A percentile compares a stretch with the other conserved stretches of the same genome.
Evolutionary conservation across 2,113 vertebrate genomes (phyloP).

Genomic region (Takifugu flavidus): DNA sequence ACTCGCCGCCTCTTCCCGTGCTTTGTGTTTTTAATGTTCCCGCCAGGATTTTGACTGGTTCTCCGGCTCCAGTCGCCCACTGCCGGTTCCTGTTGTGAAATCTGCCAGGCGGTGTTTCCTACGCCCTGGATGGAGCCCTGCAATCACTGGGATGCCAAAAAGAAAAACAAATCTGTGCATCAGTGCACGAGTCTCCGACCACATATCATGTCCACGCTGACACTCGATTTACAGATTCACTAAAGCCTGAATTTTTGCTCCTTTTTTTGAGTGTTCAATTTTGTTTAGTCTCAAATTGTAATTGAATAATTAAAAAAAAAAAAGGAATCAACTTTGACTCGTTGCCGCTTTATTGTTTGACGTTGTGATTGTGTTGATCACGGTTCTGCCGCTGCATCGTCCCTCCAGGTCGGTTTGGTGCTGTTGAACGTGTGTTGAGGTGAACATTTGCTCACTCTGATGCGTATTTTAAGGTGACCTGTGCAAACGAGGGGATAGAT

Average conservation of each 20-base stretch:
- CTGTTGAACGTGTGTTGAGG: conserved; percentile 5
- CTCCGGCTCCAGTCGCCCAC: conserved; percentile 9
- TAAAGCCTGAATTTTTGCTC: conserved; percentile 7
- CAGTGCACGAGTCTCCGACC: conserved; percentile 4
- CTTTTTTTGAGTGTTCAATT: conserved; percentile 26
- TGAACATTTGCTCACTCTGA: conserved; percentile 20
- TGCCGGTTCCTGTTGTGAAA: conserved; percentile 36
- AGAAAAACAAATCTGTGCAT: conserved; percentile 24
- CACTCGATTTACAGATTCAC: neutral
- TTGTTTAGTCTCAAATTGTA: conserved; percentile 39
- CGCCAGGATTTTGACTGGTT: conserved; percentile 35
- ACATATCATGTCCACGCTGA: conserved; percentile 18
- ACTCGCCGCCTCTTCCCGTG: neutral
- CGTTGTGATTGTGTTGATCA: neutral
- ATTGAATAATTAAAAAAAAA: conserved; percentile 49
- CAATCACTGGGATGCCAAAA: conserved; percentile 34
- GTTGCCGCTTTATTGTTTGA: neutral
- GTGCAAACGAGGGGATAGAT: too few relatives aligned
- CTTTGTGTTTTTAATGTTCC: conserved; percentile 11
- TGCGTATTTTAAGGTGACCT: conserved; percentile 44
- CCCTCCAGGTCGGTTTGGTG: neutral
- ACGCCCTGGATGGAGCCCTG: neutral
- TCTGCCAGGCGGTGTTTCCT: conserved; percentile 11
- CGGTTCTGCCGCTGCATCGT: too few relatives aligned
- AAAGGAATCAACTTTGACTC: neutral